Percentiles rank a stretch among this genome's conserved stretches.
Evolutionary conservation across 2,888 invertebrate species (phyloP).

Genomic region (Acleris laterana): DNA sequence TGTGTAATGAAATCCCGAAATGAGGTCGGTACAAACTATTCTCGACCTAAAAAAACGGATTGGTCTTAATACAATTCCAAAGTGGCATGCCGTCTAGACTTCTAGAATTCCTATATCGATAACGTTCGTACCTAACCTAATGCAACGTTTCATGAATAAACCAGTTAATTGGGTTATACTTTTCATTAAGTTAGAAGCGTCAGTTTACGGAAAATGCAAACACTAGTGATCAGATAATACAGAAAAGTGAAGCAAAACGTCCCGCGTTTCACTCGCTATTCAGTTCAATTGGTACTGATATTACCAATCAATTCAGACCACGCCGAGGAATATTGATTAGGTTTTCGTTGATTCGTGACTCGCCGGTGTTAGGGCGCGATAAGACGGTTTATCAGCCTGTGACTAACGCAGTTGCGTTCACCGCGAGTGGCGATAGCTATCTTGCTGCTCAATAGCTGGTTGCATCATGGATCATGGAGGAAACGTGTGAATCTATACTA

Average conservation of each 20-base stretch:
- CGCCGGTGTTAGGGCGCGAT: conserved; percentile 15
- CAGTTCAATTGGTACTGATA: conserved; percentile 10
- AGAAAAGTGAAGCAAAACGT: too few species aligned
- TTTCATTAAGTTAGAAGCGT: too few species aligned
- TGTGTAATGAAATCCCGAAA: conserved; percentile 23
- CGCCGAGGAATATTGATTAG: conserved; percentile 22
- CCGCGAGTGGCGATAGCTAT: neutral
- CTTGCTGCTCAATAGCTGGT: too few species aligned
- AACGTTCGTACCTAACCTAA: neutral
- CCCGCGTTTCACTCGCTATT: too few species aligned
- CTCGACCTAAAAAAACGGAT: conserved; percentile 15
- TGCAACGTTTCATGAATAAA: too few species aligned
- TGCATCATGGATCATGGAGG: too few species aligned
- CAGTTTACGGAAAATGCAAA: too few species aligned
- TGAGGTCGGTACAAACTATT: conserved; percentile 14
- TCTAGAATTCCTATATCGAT: too few species aligned
- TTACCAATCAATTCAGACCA: conserved; percentile 19
- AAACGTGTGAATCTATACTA: too few species aligned
- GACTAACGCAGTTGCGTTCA: conserved; percentile 28
- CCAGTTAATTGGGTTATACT: too few species aligned
- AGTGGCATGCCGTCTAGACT: conserved; percentile 7
- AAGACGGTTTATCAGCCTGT: conserved; percentile 27
- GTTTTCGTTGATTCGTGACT: conserved; percentile 21
- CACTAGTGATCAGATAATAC: too few species aligned
- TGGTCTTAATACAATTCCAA: conserved; percentile 8